Evolutionary conservation across 2,888 invertebrate species (phyloP).

Genomic region (Mesorhabditis spiculigera): DNA sequence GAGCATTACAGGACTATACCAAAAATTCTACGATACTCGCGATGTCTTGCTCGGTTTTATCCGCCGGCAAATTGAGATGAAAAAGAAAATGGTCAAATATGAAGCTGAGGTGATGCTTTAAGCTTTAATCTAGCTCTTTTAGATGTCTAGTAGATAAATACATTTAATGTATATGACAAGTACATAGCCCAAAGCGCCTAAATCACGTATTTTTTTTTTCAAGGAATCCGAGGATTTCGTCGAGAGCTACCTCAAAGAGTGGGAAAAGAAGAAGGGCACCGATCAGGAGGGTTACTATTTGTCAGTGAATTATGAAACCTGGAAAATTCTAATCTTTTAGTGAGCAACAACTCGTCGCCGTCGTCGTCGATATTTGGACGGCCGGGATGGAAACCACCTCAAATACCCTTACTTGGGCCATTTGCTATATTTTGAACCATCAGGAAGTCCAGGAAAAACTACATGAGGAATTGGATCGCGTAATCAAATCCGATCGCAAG

Average conservation of each 20-base stretch:
- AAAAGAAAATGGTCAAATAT: constrained; percentile 20
- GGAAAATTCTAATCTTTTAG: constrained; percentile 10
- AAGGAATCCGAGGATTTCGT: constrained; percentile 22
- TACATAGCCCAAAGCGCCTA: fast-evolving
- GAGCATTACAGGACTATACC: no score
- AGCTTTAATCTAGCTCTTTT: no score
- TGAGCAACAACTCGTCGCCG: constrained; percentile 20
- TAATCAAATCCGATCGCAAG: constrained; percentile 28
- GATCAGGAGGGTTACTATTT: constrained; percentile 9
- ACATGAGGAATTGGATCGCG: constrained; percentile 30
- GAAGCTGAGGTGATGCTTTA: background rate
- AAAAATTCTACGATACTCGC: no score
- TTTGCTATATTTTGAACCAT: constrained; percentile 22
- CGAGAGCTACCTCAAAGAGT: constrained; percentile 22
- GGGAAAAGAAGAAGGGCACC: constrained; percentile 18
- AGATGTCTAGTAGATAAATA: no score
- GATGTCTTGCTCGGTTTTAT: constrained; percentile 25
- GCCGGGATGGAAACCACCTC: constrained; percentile 38
- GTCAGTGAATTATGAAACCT: background rate
- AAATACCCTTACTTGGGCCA: constrained; percentile 23
- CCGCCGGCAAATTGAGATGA: constrained; percentile 25
- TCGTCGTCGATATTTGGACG: constrained; percentile 37
- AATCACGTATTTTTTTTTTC: background rate
- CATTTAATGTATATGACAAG: no score
- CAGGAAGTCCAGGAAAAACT: constrained; percentile 24